Evolutionary conservation across 2,113 vertebrate genomes (phyloP), one percentile per base, ranked within the genome.

Genomic region (Triplophysa rosa): DNA sequence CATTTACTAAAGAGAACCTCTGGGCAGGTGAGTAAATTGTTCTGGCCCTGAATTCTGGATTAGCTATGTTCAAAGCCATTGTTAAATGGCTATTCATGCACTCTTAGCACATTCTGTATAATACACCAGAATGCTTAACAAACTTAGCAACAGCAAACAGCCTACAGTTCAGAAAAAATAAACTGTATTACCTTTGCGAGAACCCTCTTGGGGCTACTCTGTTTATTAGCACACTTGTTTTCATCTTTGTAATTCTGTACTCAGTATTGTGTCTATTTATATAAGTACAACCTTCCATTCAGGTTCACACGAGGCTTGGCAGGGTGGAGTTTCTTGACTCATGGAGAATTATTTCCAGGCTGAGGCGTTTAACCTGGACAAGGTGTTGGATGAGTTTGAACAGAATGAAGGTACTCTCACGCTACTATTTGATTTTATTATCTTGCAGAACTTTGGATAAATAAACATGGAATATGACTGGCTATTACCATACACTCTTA

Each of bases 311-410:
- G 85, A 87, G 88, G 10, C 87, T 88, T 84, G 88, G 90, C 94
- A 94, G 90, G 92, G 94, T 90, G 93, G 93, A 89, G 92, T 92
- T 93, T 94, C 88, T 89, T 96, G 91, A 97, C 95, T 87, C 96
- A 99, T 99, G 98, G 98, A 99, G 97, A 98, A 99, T 95, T 99
- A 99, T 89, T 99, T 99, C 91, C 97, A 99, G 94, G 94, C 96
- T 91, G 98, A 98, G 92, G 96, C 97, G 88, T 99, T 96, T 91
- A 98, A 99, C 94, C 95, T 99, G 90, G 98, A 99, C 92, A 99
- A 98, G 94, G 98, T 99, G 89, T 94, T 99, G 94, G 98, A 99
- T 80, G 98, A 99, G 90, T 99, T 99, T 87, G 98, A 99, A 90
- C 95, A 98, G 93, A 98, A 98, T 72, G 96, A 98, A 98, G 98